A percentile compares a stretch with the other conserved stretches of the same genome.
phyloP scores from a whole-genome alignment of 2,113 vertebrate genomes.

The Phylloscopus trochilus region DNA sequence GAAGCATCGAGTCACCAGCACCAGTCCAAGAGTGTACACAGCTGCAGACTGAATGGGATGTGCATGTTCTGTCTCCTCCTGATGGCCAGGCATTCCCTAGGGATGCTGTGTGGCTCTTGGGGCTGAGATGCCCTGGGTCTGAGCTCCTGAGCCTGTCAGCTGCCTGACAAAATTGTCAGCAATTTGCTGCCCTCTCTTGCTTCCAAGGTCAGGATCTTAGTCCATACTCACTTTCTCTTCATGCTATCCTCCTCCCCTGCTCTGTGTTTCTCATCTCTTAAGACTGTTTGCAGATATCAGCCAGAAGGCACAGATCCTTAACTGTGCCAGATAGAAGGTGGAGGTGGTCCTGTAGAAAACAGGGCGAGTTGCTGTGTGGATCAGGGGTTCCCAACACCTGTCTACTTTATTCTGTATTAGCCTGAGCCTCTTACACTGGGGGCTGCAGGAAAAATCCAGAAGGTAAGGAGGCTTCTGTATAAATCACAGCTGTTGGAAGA shows the following conservation, averaged over 20 bases:
- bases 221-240: background rate
- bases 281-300: background rate
- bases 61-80: background rate
- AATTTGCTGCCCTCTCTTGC: background rate
- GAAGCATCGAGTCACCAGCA: background rate
- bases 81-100: background rate
- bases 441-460: background rate
- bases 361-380: background rate
- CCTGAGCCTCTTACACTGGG: background rate
- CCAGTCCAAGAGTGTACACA: accelerated
- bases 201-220: background rate
- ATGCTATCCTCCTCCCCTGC: accelerated
- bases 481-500: background rate
- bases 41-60: background rate
- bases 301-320: background rate
- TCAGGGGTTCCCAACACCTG: accelerated
- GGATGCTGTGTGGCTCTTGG: background rate
- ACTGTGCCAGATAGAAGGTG: background rate
- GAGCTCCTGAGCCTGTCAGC: background rate
- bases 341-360: background rate
- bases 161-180: background rate
- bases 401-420: background rate
- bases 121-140: background rate
- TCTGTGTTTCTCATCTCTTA: background rate
- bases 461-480: background rate